Evolutionary conservation across 2,888 invertebrate species (phyloP), one percentile per base, ranked within the genome.

Genomic region (Capitulum mitella): DNA sequence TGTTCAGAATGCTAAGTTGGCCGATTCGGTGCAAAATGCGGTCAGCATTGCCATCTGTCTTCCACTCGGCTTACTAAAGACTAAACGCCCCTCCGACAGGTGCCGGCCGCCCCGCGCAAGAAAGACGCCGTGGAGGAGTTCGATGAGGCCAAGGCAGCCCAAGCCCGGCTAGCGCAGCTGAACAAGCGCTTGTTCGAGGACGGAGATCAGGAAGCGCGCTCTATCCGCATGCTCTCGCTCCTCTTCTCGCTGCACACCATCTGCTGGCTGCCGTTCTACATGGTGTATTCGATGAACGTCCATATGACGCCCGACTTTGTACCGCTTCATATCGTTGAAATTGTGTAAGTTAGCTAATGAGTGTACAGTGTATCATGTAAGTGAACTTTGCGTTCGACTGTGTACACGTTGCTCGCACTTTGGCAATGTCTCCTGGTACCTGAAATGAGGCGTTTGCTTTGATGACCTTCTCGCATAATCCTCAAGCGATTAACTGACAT

Each of bases 251-350:
- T 64, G 16, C 64, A 64, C 64, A 34, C 64, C 34, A 16, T 34
- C 32, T 34, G 64, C 64, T 64, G 64, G 64, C 64, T 64, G 64
- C 64, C 64, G 16, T 64, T 64, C 64, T 64, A 64, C 64, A 34
- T 64, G 64, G 64, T 34, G 16, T 64, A 34, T 34, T 34, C 64
- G 32, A 12, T 64, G 0, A 34, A 32, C 64, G 34, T 19, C 3
- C 64, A 64, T 34, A 0, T 14, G 32, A 19, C 64, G 34, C 0
- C 32, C 16, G 19, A 8, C 0, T 10, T 5, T 2, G 32, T 64
- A 34, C 64, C 32, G 14, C 34, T 19, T n/a, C 10, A 64, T 8
- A 34, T 64, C 16, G 26, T 34, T 0, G 64, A 64, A 14, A 64
- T 64, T 12, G 64, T 16, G 64, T 64, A 16, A 64, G 64, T 64